Evolutionary conservation across 30 jellyfish, hydroid and myxozoan genomes (phyloP).

Genomic region (Cassiopea xamachana): DNA sequence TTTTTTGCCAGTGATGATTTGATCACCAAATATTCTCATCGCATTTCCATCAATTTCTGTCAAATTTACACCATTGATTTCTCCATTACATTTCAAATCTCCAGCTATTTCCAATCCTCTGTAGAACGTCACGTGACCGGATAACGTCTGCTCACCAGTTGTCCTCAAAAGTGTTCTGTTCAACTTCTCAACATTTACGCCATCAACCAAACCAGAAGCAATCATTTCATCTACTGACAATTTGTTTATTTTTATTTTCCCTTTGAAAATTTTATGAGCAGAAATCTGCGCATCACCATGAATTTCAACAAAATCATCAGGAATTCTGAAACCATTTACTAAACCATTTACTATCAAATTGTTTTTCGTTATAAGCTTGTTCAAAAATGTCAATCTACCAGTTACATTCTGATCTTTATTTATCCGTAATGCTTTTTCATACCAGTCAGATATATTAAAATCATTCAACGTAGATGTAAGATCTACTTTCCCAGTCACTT

Average conservation of each 20-base stretch:
- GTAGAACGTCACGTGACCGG: slow-evolving; percentile 65
- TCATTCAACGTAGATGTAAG: slow-evolving; percentile 51
- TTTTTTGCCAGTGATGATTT: slow-evolving; percentile 85
- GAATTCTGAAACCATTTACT: slow-evolving; percentile 48
- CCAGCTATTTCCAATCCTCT: slow-evolving; percentile 56
- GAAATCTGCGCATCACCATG: slow-evolving; percentile 57
- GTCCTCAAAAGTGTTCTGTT: slow-evolving; percentile 62
- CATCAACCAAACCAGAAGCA: slow-evolving; percentile 73
- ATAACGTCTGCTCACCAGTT: slow-evolving; percentile 74
- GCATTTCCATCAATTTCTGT: slow-evolving; percentile 70
- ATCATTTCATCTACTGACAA: slow-evolving; percentile 58
- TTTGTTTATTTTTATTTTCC: background rate
- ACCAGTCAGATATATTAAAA: slow-evolving; percentile 49
- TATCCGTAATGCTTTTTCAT: slow-evolving; percentile 55
- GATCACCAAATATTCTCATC: slow-evolving; percentile 77
- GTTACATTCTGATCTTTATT: slow-evolving; percentile 66
- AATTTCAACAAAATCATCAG: slow-evolving; percentile 64
- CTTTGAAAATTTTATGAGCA: slow-evolving; percentile 67
- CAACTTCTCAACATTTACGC: slow-evolving; percentile 77
- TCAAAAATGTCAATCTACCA: slow-evolving; percentile 37
- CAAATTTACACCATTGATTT: slow-evolving; percentile 75
- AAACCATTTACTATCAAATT: slow-evolving; percentile 39
- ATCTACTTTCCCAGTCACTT: slow-evolving; percentile 30
- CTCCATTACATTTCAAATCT: slow-evolving; percentile 54
- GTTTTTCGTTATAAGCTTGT: slow-evolving; percentile 3